Percentiles rank a stretch among this genome's conserved stretches.
Conservation (phyloP, 1,140 invertebrate genomes). For the Mactra quadrangularis region DNA sequence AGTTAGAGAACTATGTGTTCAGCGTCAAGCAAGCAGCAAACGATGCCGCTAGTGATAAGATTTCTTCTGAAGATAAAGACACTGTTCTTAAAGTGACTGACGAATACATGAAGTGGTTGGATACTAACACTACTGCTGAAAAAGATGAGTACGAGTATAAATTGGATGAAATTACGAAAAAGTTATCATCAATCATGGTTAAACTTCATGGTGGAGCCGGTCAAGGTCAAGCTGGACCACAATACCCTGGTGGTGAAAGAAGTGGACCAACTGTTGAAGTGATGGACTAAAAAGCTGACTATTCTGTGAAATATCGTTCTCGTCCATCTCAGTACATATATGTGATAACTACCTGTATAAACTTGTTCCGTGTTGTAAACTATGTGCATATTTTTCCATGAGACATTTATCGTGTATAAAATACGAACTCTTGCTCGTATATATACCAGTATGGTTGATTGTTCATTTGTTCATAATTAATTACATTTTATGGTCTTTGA, state of each 20-base stretch:
- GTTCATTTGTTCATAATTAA: too few relatives aligned
- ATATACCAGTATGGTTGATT: too few relatives aligned
- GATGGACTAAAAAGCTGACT: constrained; percentile 21
- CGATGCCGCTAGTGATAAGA: constrained; percentile 83
- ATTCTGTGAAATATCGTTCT: too few relatives aligned
- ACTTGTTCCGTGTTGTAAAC: too few relatives aligned
- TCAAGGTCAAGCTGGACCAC: background rate
- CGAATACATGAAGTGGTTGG: constrained; percentile 96
- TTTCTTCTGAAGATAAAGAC: constrained; percentile 92
- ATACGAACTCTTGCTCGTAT: too few relatives aligned
- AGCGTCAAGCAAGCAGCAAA: constrained; percentile 68
- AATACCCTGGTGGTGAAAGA: background rate
- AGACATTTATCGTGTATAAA: too few relatives aligned
- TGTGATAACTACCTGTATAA: too few relatives aligned
- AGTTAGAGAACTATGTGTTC: constrained; percentile 91
- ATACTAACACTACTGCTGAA: constrained; percentile 89
- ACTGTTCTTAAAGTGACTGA: constrained; percentile 94
- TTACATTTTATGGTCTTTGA: too few relatives aligned
- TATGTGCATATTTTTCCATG: too few relatives aligned
- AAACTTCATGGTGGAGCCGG: constrained; percentile 81
- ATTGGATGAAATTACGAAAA: constrained; percentile 76
- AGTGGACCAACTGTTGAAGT: constrained; percentile 12
- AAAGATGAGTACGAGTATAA: constrained; percentile 80
- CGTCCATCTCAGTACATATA: too few relatives aligned
- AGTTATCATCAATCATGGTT: constrained; percentile 82